A percentile compares a stretch with the other conserved stretches of the same genome.
Evolutionary conservation across 2,797 vertebrate species (phyloP).

Genomic region (Tragelaphus eurycerus): DNA sequence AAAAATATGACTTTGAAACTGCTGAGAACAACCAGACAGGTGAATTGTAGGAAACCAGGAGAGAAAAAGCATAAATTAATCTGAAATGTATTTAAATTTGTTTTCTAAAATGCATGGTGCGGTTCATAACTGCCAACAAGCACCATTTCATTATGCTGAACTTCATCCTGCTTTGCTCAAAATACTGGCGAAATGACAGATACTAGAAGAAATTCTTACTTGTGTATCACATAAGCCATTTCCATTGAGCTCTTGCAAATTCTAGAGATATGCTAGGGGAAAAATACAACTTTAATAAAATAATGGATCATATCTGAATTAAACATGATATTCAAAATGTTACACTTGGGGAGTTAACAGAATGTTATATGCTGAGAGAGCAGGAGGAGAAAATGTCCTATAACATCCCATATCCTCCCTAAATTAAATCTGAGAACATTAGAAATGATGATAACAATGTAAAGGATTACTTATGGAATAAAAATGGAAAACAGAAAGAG

Average conservation of each 20-base stretch:
- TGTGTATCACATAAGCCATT: slow-evolving; percentile 38
- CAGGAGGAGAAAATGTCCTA: slow-evolving; percentile 33
- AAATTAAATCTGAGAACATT: slow-evolving; percentile 55
- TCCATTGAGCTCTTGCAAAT: slow-evolving; percentile 62
- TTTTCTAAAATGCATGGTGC: slow-evolving; percentile 47
- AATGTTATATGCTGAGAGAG: slow-evolving; percentile 35
- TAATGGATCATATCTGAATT: slow-evolving; percentile 73
- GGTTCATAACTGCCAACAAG: slow-evolving; percentile 49
- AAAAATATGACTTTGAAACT: slow-evolving; percentile 27
- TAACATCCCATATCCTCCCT: slow-evolving; percentile 11
- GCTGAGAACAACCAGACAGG: background rate
- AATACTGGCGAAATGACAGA: slow-evolving; percentile 42
- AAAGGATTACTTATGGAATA: slow-evolving; percentile 52
- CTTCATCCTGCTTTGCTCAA: slow-evolving; percentile 55
- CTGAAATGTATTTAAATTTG: slow-evolving; percentile 71
- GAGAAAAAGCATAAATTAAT: slow-evolving; percentile 34
- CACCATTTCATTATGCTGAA: slow-evolving; percentile 35
- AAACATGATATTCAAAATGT: slow-evolving; percentile 73
- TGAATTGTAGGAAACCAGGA: slow-evolving; percentile 4
- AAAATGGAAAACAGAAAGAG: slow-evolving; percentile 56
- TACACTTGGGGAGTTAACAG: slow-evolving; percentile 55
- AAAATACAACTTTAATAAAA: slow-evolving; percentile 71
- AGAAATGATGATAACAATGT: slow-evolving; percentile 40
- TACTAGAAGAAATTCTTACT: slow-evolving; percentile 49
- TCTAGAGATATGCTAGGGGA: slow-evolving; percentile 56